Percentiles rank a stretch among this genome's conserved stretches.
These are phyloP conservation scores for Adrianichthys oophorus DNA, from an alignment of 2,797 vertebrate species.

Conservation along the genomic window DNA sequence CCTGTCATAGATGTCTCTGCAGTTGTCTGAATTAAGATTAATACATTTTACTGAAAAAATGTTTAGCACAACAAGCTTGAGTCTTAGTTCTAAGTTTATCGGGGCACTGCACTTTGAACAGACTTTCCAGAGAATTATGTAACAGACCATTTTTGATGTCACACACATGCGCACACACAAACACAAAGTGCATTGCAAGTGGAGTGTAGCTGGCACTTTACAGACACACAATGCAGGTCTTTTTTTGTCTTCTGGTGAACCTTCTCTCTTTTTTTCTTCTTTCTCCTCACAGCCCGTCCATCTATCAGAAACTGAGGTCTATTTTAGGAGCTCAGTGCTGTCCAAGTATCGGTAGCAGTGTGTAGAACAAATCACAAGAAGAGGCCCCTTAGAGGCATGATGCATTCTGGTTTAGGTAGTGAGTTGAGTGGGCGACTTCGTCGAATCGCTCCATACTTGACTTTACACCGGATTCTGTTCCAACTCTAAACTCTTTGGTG, in stretches of 20 bases:
- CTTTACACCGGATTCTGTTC: slow-evolving; percentile 11
- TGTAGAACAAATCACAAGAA: slow-evolving; percentile 61
- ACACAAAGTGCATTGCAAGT: slow-evolving; percentile 29
- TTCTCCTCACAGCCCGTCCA: slow-evolving; percentile 56
- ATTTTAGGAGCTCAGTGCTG: slow-evolving; percentile 60
- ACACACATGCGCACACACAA: slow-evolving; percentile 12
- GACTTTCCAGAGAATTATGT: slow-evolving; percentile 70
- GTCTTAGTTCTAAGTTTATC: slow-evolving; percentile 36
- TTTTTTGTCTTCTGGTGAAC: slow-evolving; percentile 47
- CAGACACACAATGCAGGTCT: slow-evolving; percentile 38
- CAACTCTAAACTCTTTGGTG: slow-evolving; percentile 19
- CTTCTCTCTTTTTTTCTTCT: slow-evolving; percentile 35
- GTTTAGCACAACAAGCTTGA: too few species aligned
- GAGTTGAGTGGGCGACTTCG: slow-evolving; percentile 37
- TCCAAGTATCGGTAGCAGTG: slow-evolving; percentile 60
- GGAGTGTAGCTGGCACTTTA: slow-evolving; percentile 39
- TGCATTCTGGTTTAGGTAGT: slow-evolving; percentile 49
- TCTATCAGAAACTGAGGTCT: slow-evolving; percentile 61
- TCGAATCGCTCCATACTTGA: slow-evolving; percentile 27
- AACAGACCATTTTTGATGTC: slow-evolving; percentile 50
- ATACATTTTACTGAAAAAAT: too few species aligned
- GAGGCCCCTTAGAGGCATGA: slow-evolving; percentile 50
- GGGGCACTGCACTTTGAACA: slow-evolving; percentile 51
- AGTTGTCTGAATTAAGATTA: too few species aligned
- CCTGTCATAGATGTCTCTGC: too few species aligned